A percentile compares a stretch with the other conserved stretches of the same genome.
These are phyloP conservation scores for Tympanoctomys barrerae DNA, from an alignment of 2,797 vertebrate genomes.

Conservation along the genomic window DNA sequence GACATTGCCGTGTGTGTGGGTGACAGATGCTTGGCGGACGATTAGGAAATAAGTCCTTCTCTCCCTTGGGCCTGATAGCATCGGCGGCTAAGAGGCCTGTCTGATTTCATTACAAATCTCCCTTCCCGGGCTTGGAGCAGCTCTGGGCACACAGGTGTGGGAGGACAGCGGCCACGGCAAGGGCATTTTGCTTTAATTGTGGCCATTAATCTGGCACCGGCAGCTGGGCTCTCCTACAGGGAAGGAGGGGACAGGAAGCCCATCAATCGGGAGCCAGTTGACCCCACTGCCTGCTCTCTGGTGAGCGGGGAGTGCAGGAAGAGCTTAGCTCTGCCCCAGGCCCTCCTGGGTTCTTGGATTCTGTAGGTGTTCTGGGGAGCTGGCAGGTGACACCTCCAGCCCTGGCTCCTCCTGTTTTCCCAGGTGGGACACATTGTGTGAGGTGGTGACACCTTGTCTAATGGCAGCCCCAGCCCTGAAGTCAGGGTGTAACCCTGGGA, in stretches of 20 bases:
- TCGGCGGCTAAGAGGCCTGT: constrained; percentile 74
- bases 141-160: constrained; percentile 67
- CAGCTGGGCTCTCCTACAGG: constrained; percentile 58
- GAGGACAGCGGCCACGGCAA: constrained; percentile 66
- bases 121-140: constrained; percentile 20
- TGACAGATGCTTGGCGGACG: constrained; percentile 71
- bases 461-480: not conserved
- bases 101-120: constrained; percentile 79
- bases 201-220: constrained; percentile 72
- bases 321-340: not conserved
- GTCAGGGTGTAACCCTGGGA: not conserved
- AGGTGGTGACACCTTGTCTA: not conserved
- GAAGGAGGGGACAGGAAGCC: constrained; percentile 13
- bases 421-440: not conserved
- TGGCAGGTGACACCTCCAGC: not conserved
- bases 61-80: constrained; percentile 72
- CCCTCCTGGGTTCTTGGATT: not conserved
- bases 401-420: not conserved
- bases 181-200: constrained; percentile 77
- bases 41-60: constrained; percentile 76
- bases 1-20: constrained; percentile 58
- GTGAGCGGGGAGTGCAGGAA: not conserved
- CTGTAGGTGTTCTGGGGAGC: not conserved
- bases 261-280: not conserved
- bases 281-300: not conserved